A percentile compares a stretch with the other conserved stretches of the same genome.
Conservation (phyloP, 2,113 vertebrate species). For the Thermophis baileyi region DNA sequence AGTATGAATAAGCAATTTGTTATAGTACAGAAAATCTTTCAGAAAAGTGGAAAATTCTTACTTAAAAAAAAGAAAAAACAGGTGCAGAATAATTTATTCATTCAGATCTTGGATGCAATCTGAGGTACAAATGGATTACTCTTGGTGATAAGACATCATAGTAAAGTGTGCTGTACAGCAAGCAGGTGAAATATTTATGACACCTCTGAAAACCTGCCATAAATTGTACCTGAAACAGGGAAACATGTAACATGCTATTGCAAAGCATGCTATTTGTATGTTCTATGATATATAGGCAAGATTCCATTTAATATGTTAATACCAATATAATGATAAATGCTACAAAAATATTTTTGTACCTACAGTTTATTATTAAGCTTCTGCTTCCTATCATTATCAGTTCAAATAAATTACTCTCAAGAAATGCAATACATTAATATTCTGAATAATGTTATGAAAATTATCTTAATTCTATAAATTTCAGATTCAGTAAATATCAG, state of each 20-base stretch:
- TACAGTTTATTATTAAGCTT: background rate
- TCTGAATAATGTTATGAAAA: constrained; percentile 12
- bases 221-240: constrained; percentile 18
- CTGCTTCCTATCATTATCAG: constrained; percentile 8
- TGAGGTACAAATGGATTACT: constrained; percentile 64
- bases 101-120: constrained; percentile 52
- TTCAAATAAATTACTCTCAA: background rate
- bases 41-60: constrained; percentile 56
- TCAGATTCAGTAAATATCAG: constrained; percentile 29
- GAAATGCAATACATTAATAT: constrained; percentile 17
- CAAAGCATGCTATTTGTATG: constrained; percentile 4
- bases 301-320: background rate
- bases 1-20: constrained; percentile 52
- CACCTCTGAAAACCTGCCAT: constrained; percentile 38
- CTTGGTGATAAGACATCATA: constrained; percentile 57
- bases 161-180: constrained; percentile 40
- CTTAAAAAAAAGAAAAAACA: constrained; percentile 53
- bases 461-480: constrained; percentile 18
- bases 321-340: background rate
- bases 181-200: constrained; percentile 60
- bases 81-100: constrained; percentile 59
- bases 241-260: constrained; percentile 12
- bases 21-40: constrained; percentile 35
- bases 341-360: background rate
- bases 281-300: background rate